Evolutionary conservation across 2,113 vertebrate genomes (phyloP).

Genomic region (Sinocyclocheilus rhinocerous): DNA sequence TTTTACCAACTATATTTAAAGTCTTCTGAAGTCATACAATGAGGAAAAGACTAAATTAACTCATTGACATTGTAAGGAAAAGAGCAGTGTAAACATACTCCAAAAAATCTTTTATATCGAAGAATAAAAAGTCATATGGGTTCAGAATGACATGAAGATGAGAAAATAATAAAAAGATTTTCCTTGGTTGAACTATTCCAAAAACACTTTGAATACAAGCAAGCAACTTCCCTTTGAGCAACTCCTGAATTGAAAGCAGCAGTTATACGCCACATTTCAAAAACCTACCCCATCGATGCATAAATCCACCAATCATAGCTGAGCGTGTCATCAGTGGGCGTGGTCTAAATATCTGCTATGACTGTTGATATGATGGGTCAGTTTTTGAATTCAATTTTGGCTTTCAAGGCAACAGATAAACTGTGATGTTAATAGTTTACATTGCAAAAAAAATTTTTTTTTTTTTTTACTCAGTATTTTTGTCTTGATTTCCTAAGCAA

Average conservation of each 20-base stretch:
- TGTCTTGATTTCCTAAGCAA: not conserved
- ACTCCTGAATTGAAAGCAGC: slow-evolving; percentile 54
- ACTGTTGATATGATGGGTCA: slow-evolving; percentile 17
- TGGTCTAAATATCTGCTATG: slow-evolving; percentile 11
- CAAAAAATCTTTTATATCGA: not conserved
- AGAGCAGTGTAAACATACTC: not conserved
- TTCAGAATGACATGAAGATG: slow-evolving; percentile 1
- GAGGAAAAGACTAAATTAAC: not conserved
- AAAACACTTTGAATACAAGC: not conserved
- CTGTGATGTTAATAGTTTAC: slow-evolving; percentile 9
- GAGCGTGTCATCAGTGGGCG: not conserved
- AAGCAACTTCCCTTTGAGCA: slow-evolving; percentile 54
- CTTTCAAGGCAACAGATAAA: slow-evolving; percentile 37
- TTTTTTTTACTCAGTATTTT: not conserved
- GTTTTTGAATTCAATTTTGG: slow-evolving; percentile 47
- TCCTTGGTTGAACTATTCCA: not conserved
- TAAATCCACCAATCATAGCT: slow-evolving; percentile 34
- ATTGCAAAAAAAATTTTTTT: not conserved
- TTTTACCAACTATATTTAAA: not conserved
- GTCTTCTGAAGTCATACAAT: not conserved
- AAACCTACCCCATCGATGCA: slow-evolving; percentile 43
- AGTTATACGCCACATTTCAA: slow-evolving; percentile 43
- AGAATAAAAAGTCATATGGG: not conserved
- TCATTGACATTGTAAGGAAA: not conserved
- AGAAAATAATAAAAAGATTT: not conserved